phyloP scores from a whole-genome alignment of 1,140 invertebrate species.

The Halyomorpha halys region DNA sequence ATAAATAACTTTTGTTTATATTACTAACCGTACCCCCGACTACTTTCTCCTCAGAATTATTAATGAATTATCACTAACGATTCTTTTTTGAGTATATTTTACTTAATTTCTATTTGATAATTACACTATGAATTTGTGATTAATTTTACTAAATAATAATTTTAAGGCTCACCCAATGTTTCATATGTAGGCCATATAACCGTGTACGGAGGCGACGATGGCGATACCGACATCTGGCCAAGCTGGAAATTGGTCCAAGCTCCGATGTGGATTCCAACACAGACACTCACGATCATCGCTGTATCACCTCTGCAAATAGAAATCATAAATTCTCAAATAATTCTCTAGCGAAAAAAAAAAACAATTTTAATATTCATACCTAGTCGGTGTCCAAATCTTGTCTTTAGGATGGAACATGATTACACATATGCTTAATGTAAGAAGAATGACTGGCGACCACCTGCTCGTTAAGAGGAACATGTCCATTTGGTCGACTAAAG shows the following conservation, averaged over 20 bases:
- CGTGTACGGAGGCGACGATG: constrained; percentile 51
- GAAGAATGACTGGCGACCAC: constrained; percentile 52
- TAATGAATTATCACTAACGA: no score
- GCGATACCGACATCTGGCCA: constrained; percentile 49
- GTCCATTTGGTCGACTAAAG: constrained; percentile 62
- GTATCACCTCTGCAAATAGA: constrained; percentile 65
- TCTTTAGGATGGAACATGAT: constrained; percentile 62
- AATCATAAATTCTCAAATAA: neutral
- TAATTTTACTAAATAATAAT: no score
- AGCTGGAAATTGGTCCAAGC: constrained; percentile 74
- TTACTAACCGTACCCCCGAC: no score
- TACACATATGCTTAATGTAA: constrained; percentile 50
- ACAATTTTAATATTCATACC: constrained; percentile 38
- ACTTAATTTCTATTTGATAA: no score
- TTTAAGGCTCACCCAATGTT: constrained; percentile 42
- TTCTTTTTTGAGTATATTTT: no score
- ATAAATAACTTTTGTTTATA: no score
- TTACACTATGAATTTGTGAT: no score
- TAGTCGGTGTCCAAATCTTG: constrained; percentile 71
- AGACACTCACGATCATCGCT: constrained; percentile 68
- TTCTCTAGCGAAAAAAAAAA: neutral
- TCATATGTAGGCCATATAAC: constrained; percentile 66
- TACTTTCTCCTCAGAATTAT: no score
- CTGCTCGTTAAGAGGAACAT: constrained; percentile 55
- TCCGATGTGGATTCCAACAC: constrained; percentile 66